phyloP scores from a whole-genome alignment of 2,113 vertebrate species.

The Chauna torquata region DNA sequence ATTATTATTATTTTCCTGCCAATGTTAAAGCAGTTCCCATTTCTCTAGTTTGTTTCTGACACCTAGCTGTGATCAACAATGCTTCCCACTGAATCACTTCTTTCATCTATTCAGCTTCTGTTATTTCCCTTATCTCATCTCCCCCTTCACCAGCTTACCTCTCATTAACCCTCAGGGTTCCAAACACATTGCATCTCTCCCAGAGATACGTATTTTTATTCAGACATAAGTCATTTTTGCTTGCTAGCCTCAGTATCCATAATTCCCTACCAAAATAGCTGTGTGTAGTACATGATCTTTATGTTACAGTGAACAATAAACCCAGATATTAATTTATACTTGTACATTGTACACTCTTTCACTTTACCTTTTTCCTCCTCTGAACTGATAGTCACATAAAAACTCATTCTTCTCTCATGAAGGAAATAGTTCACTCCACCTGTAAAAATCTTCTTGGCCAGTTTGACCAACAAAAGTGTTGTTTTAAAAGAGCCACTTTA shows the following conservation, averaged over 20 bases:
- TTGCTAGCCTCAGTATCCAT: slow-evolving; percentile 47
- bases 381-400: slow-evolving; percentile 23
- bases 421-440: slow-evolving; percentile 18
- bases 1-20: slow-evolving; percentile 61
- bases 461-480: slow-evolving; percentile 29
- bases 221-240: slow-evolving; percentile 49
- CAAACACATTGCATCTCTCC: slow-evolving; percentile 48
- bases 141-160: slow-evolving; percentile 70
- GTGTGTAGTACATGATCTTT: slow-evolving; percentile 4
- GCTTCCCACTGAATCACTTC: slow-evolving; percentile 74
- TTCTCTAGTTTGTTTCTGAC: slow-evolving; percentile 81
- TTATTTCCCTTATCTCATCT: slow-evolving; percentile 72
- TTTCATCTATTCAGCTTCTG: slow-evolving; percentile 73
- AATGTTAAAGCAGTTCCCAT: slow-evolving; percentile 72
- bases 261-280: slow-evolving; percentile 52
- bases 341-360: not conserved
- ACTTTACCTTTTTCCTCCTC: slow-evolving; percentile 28
- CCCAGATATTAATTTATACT: slow-evolving; percentile 61
- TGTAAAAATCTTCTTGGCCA: not conserved
- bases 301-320: slow-evolving; percentile 41
- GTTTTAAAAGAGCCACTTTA: slow-evolving; percentile 15
- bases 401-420: slow-evolving; percentile 4
- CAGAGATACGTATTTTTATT: slow-evolving; percentile 55
- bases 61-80: slow-evolving; percentile 75
- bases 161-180: slow-evolving; percentile 75